These are phyloP conservation scores for Drosophila neotestacea DNA, from an alignment of 2,888 invertebrate species.

Conservation along the genomic window DNA sequence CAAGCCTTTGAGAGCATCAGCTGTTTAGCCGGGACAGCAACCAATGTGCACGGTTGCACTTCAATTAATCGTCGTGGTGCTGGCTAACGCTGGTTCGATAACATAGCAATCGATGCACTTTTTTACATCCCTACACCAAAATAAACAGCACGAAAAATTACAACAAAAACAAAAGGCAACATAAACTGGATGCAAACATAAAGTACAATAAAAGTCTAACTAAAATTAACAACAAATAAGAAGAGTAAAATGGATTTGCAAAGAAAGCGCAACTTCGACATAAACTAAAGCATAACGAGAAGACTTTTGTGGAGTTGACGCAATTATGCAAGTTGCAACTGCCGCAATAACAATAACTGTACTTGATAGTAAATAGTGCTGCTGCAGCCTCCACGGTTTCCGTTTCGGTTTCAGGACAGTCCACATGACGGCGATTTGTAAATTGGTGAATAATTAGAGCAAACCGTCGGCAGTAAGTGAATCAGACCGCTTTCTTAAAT, in stretches of 20 bases:
- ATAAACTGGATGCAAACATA: conserved; percentile 37
- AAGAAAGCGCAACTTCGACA: background rate
- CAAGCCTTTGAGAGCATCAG: background rate
- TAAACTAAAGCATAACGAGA: background rate
- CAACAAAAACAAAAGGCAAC: conserved; percentile 66
- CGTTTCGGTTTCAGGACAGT: conserved; percentile 3
- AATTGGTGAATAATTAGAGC: conserved; percentile 2
- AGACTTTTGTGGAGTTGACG: conserved; percentile 24
- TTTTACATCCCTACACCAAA: conserved; percentile 63
- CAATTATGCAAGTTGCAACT: conserved; percentile 78
- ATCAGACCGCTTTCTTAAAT: no score
- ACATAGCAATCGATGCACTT: conserved; percentile 42
- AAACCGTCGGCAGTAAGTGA: conserved; percentile 31
- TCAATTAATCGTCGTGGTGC: background rate
- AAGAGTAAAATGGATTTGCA: conserved; percentile 29
- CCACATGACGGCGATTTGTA: conserved; percentile 14
- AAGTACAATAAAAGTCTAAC: conserved; percentile 17
- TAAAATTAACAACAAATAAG: background rate
- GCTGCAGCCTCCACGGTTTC: conserved; percentile 18
- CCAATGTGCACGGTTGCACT: conserved; percentile 29
- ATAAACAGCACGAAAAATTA: conserved; percentile 67
- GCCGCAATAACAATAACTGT: conserved; percentile 67
- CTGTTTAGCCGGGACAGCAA: conserved; percentile 37
- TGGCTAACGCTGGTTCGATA: conserved; percentile 31
- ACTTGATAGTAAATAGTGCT: conserved; percentile 45